Base-by-base conservation (phyloP, 2,797 vertebrate genomes). In the Clarias platycephalus region DNA sequence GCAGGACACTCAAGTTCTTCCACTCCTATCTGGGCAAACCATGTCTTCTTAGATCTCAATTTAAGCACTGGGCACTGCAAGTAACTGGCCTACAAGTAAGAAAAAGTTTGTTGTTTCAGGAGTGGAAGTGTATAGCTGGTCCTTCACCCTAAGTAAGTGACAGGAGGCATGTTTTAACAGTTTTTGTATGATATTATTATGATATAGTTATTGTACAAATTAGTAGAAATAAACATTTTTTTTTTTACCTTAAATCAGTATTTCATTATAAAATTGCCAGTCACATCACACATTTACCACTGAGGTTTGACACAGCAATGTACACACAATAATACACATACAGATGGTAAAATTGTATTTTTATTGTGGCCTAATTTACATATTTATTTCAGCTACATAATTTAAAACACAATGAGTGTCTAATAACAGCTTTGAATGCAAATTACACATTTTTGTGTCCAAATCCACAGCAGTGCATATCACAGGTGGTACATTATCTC, bases 251-350 rank as follows among this genome's bases (percentile, higher is more conserved):
- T n/a, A 74, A 4, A 20, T 55, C n/a, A 53, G 31, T 16, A 26
- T 15, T 72, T 72, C 12, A 40, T 49, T 16, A 1, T 57, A 31
- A 75, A 18, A n/a, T 15, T 37, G 5, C 4, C 26, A 24, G 7
- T 44, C 37, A 64, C 3, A 28, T 28, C 60, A 64, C 57, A 58
- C 24, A 44, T 1, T 26, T 44, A 40, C 1, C 34, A 74, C n/a
- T 37, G 75, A 83, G 64, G 66, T 1, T 64, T 63, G n/a, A n/a
- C 40, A 16, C 24, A 49, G n/a, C 6, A 53, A 53, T 20, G 12
- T 76, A 77, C 78, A 83, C 24, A 49, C 88, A 83, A 40, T 12
- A 77, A 70, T 82, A 87, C 89, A 88, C 81, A 88, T 82, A 86
- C 6, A 37, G 24, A 77, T 22, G 81, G 53, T 78, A 16, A 84